phyloP scores from a whole-genome alignment of 2,113 vertebrate species.

The Chaetura pelagica region DNA sequence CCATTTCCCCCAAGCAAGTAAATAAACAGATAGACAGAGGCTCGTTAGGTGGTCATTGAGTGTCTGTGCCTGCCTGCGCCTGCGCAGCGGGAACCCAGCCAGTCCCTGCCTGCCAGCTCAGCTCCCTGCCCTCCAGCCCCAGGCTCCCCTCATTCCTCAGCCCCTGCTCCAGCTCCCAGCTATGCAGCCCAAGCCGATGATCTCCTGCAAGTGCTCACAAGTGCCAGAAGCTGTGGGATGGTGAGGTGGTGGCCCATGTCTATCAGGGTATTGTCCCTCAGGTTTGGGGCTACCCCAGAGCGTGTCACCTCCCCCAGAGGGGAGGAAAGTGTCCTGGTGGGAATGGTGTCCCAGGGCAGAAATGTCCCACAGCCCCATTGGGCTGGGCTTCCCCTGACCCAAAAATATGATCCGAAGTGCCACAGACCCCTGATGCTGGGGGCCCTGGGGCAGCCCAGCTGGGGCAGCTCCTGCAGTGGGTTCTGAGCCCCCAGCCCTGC shows the following conservation, averaged over 20 bases:
- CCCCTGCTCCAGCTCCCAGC: slow-evolving; percentile 39
- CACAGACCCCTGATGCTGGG: fast-evolving
- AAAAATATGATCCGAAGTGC: fast-evolving
- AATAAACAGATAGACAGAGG: background rate
- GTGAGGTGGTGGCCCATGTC: slow-evolving; percentile 61
- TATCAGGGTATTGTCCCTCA: slow-evolving; percentile 33
- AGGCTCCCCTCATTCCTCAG: background rate
- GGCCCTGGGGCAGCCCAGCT: no score
- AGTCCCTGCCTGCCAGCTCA: background rate
- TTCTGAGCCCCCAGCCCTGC: background rate
- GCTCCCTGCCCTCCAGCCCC: background rate
- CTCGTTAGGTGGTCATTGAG: background rate
- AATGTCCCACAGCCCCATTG: fast-evolving
- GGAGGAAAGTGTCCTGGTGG: fast-evolving
- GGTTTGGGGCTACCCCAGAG: no score
- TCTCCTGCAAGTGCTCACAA: slow-evolving; percentile 57
- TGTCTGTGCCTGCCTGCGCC: no score
- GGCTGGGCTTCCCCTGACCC: background rate
- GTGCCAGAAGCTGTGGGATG: slow-evolving; percentile 61
- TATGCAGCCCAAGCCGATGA: slow-evolving; percentile 57
- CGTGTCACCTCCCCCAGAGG: no score
- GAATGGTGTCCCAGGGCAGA: background rate
- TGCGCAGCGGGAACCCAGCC: no score
- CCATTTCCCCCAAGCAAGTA: slow-evolving; percentile 6
- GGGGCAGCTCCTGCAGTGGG: background rate